phyloP scores from a whole-genome alignment of 2,888 invertebrate species.

The Drosophila cognata region DNA sequence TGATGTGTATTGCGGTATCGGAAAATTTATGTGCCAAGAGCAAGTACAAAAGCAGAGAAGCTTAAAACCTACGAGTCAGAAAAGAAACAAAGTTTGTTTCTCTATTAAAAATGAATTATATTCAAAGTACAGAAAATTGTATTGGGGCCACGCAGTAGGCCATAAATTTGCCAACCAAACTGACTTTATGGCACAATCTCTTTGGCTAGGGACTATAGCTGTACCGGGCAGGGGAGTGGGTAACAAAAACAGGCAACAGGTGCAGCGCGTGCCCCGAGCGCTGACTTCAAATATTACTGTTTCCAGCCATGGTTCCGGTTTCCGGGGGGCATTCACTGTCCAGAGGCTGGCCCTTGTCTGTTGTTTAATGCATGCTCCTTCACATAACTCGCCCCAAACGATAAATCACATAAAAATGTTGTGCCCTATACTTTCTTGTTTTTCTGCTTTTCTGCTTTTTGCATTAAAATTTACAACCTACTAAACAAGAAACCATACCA shows the following conservation, averaged over 20 bases:
- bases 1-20: slow-evolving; percentile 35
- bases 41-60: slow-evolving; percentile 3
- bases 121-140: slow-evolving; percentile 63
- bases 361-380: slow-evolving; percentile 75
- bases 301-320: slow-evolving; percentile 47
- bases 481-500: slow-evolving; percentile 64
- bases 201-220: slow-evolving; percentile 18
- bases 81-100: slow-evolving; percentile 61
- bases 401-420: slow-evolving; percentile 74
- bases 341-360: slow-evolving; percentile 77
- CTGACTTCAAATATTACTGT: slow-evolving; percentile 52
- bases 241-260: slow-evolving; percentile 59
- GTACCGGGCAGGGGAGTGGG: too few relatives aligned
- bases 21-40: slow-evolving; percentile 51
- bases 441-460: slow-evolving; percentile 45
- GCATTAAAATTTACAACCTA: slow-evolving; percentile 79
- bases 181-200: slow-evolving; percentile 66
- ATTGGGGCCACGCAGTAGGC: slow-evolving; percentile 67
- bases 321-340: slow-evolving; percentile 55
- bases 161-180: slow-evolving; percentile 74
- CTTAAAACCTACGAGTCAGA: slow-evolving; percentile 7
- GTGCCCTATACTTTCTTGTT: slow-evolving; percentile 44
- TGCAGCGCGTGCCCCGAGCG: slow-evolving; percentile 65
- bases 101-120: slow-evolving; percentile 79
- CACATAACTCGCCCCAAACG: slow-evolving; percentile 58